These are phyloP conservation scores for Acanthurus lineatus DNA, from an alignment of 2,797 vertebrate genomes.

Conservation along the genomic window DNA sequence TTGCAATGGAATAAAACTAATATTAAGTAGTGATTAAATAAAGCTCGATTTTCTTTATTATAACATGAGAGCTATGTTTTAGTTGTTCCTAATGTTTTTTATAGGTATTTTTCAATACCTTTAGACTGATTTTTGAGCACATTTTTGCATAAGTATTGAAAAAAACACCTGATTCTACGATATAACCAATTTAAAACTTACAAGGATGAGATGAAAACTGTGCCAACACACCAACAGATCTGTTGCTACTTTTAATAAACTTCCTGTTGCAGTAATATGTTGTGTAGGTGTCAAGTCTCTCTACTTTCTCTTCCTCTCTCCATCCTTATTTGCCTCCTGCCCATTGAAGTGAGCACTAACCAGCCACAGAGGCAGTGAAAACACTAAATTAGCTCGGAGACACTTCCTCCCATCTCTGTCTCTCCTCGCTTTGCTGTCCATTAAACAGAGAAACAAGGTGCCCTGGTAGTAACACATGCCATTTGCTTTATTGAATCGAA, in stretches of 20 bases:
- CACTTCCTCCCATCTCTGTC: conserved; percentile 37
- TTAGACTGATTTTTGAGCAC: neutral
- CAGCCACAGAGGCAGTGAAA: conserved; percentile 34
- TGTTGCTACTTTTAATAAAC: neutral
- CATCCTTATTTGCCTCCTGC: conserved; percentile 14
- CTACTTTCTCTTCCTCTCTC: neutral
- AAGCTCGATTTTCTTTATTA: too few relatives aligned
- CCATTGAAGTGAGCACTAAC: conserved; percentile 48
- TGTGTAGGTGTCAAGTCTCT: neutral
- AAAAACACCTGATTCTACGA: neutral
- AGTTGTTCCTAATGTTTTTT: neutral
- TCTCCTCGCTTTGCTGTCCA: conserved; percentile 53
- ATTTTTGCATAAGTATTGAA: neutral
- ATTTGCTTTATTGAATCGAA: conserved; percentile 63
- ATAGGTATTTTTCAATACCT: conserved; percentile 1
- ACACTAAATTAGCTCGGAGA: conserved; percentile 62
- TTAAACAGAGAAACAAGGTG: conserved; percentile 46
- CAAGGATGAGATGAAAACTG: neutral
- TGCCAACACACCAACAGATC: neutral
- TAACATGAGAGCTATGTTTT: too few relatives aligned
- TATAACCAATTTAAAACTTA: neutral
- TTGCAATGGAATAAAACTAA: too few relatives aligned
- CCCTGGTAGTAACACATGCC: conserved; percentile 35
- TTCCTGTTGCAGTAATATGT: neutral
- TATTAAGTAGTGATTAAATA: too few relatives aligned